Base-by-base conservation (phyloP, 2,888 invertebrate species). In the Chrysina gloriosa region DNA sequence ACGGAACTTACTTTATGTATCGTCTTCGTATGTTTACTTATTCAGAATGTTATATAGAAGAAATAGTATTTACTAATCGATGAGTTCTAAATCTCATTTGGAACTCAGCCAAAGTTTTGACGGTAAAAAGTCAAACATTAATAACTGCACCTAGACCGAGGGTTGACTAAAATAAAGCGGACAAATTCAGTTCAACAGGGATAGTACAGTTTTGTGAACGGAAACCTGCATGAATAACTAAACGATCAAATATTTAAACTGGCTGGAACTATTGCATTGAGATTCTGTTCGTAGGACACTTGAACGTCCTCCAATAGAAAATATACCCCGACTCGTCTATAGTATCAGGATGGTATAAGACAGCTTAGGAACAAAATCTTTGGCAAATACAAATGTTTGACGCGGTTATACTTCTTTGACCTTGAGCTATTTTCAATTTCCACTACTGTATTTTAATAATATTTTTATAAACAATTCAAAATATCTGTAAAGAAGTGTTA, bases 241-340 rank as follows among this genome's bases (percentile, higher is more conserved):
- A n/a, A 58, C 21, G 14, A 25, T 58, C 58, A 58, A 58, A 58
- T 58, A 58, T 58, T 58, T 58, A 39, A 36, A 58, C 39, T 58
- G 23, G 56, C 23, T 14, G 42, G 23, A 19, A 25, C 42, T 58
- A 58, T 58, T 39, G 58, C 27, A 39, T 36, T 25, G 14, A 58
- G 39, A 5, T 58, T 39, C 23, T 11, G 14, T 2, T 19, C 36
- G n/a, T 21, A 36, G 5, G 16, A 19, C 14, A 23, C 16, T 50
- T 14, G 50, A 50, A 14, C 11, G 11, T 27, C 29, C 27, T 29
- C 14, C 5, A 9, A 50, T 4, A 27, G 14, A 6, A 19, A 25
- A 48, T n/a, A 19, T 42, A 16, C 7, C n/a, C 31, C 31, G 31
- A 3, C 9, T 31, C n/a, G 9, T 31, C 31, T 31, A n/a, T 7